These are phyloP conservation scores for Egretta garzetta DNA, from an alignment of 2,113 vertebrate genomes.

Conservation along the genomic window DNA sequence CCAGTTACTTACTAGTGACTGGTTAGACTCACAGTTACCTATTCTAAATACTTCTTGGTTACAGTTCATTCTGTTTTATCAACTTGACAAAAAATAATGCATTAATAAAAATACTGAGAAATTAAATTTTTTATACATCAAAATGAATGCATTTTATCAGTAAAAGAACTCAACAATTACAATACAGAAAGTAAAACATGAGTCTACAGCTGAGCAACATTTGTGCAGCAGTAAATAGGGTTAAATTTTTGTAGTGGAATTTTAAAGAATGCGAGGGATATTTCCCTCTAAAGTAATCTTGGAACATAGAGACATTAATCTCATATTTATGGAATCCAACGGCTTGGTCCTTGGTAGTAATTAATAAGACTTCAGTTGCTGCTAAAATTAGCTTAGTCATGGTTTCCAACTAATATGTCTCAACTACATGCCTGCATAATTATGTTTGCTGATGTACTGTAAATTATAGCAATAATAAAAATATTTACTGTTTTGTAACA, in stretches of 20 bases:
- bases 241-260: background rate
- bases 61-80: background rate
- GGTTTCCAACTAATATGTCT: background rate
- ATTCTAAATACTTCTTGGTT: background rate
- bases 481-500: background rate
- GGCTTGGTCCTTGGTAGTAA: background rate
- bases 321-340: background rate
- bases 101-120: background rate
- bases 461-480: background rate
- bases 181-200: background rate
- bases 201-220: background rate
- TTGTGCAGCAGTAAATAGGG: background rate
- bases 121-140: background rate
- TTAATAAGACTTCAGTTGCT: background rate
- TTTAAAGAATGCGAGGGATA: background rate
- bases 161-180: background rate
- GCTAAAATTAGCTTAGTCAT: slow-evolving; percentile 15
- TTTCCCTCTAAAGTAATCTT: background rate
- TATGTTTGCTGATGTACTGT: background rate
- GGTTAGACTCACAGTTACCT: background rate
- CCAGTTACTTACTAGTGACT: background rate
- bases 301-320: background rate
- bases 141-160: background rate
- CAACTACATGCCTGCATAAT: background rate
- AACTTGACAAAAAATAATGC: background rate